A percentile compares a stretch with the other conserved stretches of the same genome.
phyloP scores from a whole-genome alignment of 2,888 invertebrate species.

The Cistogaster globosa region DNA sequence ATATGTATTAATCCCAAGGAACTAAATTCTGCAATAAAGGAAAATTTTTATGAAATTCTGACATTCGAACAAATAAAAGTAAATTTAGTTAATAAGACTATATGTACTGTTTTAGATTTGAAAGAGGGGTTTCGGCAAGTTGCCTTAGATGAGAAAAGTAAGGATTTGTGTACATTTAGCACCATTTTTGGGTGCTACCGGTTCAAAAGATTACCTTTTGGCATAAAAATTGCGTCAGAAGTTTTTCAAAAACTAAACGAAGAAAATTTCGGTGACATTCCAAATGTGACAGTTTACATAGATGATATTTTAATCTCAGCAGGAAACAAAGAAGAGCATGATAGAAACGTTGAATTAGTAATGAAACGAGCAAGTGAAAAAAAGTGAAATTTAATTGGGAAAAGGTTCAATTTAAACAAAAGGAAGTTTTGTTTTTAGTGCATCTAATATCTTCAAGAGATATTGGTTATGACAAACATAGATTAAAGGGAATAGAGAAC shows the following conservation, averaged over 20 bases:
- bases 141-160: conserved; percentile 37
- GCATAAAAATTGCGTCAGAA: conserved; percentile 50
- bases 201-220: conserved; percentile 48
- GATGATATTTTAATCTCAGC: conserved; percentile 15
- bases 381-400: conserved; percentile 22
- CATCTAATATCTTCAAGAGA: conserved; percentile 43
- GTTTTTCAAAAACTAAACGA: conserved; percentile 53
- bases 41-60: too few species aligned
- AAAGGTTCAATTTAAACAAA: neutral
- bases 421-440: conserved; percentile 39
- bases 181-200: conserved; percentile 55
- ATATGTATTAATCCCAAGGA: too few species aligned
- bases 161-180: conserved; percentile 48
- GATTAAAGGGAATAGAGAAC: conserved; percentile 39
- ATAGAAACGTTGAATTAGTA: conserved; percentile 23
- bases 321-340: conserved; percentile 2
- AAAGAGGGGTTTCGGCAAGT: conserved; percentile 48
- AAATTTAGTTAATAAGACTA: too few species aligned
- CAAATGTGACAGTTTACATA: conserved; percentile 23
- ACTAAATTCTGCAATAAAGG: too few species aligned
- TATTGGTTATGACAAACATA: conserved; percentile 46
- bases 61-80: too few species aligned
- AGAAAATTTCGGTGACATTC: conserved; percentile 52
- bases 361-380: conserved; percentile 25
- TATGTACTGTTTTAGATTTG: too few species aligned